phyloP scores from a whole-genome alignment of 2,888 invertebrate species.

The Zaprionus obscuricornis region DNA sequence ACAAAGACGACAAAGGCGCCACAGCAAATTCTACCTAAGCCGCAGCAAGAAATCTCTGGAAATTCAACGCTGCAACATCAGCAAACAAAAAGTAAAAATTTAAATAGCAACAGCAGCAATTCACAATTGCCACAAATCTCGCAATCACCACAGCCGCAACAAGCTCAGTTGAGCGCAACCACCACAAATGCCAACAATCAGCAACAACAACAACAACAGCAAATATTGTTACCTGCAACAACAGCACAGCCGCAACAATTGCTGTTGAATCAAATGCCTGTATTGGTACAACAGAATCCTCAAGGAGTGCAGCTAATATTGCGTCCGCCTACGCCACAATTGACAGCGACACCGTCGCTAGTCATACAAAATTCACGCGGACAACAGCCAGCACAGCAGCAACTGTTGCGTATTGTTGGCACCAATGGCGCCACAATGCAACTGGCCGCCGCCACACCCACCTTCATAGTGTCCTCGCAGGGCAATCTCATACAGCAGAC shows the following conservation, averaged over 20 bases:
- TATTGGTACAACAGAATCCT: slow-evolving; percentile 87
- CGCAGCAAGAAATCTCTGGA: slow-evolving; percentile 78
- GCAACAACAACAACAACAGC: slow-evolving; percentile 70
- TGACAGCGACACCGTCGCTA: slow-evolving; percentile 83
- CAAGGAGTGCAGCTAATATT: slow-evolving; percentile 89
- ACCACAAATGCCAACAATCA: slow-evolving; percentile 48
- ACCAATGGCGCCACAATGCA: slow-evolving; percentile 86
- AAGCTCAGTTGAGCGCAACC: slow-evolving; percentile 57
- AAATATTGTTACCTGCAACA: slow-evolving; percentile 81
- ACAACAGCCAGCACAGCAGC: slow-evolving; percentile 84
- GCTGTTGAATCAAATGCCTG: slow-evolving; percentile 84
- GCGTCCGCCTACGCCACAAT: slow-evolving; percentile 86
- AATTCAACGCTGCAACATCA: slow-evolving; percentile 56
- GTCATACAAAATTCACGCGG: slow-evolving; percentile 83
- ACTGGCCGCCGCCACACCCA: slow-evolving; percentile 84
- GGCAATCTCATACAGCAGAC: slow-evolving; percentile 83
- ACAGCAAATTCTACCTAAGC: slow-evolving; percentile 87
- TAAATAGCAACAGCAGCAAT: slow-evolving; percentile 37
- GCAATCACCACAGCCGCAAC: slow-evolving; percentile 80
- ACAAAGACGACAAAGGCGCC: slow-evolving; percentile 83
- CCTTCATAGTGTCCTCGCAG: slow-evolving; percentile 84
- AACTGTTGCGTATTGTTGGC: slow-evolving; percentile 86
- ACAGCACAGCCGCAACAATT: slow-evolving; percentile 79
- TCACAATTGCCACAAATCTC: slow-evolving; percentile 80
- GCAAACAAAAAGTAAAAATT: slow-evolving; percentile 42